These are phyloP conservation scores for Allobates femoralis DNA, from an alignment of 2,797 vertebrate genomes.

Conservation along the genomic window DNA sequence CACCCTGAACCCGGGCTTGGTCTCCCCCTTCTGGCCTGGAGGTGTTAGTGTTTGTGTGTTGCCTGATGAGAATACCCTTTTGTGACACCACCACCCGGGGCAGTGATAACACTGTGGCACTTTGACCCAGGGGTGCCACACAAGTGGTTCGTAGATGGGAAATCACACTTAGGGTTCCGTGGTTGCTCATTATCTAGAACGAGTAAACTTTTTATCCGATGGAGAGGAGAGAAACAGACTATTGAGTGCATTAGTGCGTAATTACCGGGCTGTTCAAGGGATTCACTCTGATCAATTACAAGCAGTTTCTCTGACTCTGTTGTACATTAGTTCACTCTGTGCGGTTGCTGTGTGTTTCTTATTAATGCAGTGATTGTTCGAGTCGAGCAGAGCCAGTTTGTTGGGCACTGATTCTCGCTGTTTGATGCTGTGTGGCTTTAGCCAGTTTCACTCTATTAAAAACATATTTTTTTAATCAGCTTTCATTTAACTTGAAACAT, in stretches of 20 bases:
- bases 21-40: too few species aligned
- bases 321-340: slow-evolving; percentile 60
- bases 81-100: too few species aligned
- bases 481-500: slow-evolving; percentile 74
- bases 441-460: slow-evolving; percentile 68
- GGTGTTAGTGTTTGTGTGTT: too few species aligned
- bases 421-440: slow-evolving; percentile 70
- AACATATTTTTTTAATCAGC: slow-evolving; percentile 71
- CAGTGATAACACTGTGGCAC: too few species aligned
- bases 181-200: background rate
- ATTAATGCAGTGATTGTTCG: slow-evolving; percentile 74
- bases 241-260: slow-evolving; percentile 31
- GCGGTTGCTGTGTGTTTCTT: slow-evolving; percentile 65
- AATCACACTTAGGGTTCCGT: background rate
- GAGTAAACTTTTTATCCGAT: background rate
- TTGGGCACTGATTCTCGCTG: slow-evolving; percentile 71
- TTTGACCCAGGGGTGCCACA: too few species aligned
- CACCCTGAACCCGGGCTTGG: too few species aligned
- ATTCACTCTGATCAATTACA: slow-evolving; percentile 33
- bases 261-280: slow-evolving; percentile 28
- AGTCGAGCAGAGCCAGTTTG: slow-evolving; percentile 67
- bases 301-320: slow-evolving; percentile 43
- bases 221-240: background rate
- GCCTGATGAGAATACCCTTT: too few species aligned
- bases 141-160: background rate